Evolutionary conservation across 92 coral and sea anemone genomes (phyloP).

Genomic region (Palythoa heliodiscus): DNA sequence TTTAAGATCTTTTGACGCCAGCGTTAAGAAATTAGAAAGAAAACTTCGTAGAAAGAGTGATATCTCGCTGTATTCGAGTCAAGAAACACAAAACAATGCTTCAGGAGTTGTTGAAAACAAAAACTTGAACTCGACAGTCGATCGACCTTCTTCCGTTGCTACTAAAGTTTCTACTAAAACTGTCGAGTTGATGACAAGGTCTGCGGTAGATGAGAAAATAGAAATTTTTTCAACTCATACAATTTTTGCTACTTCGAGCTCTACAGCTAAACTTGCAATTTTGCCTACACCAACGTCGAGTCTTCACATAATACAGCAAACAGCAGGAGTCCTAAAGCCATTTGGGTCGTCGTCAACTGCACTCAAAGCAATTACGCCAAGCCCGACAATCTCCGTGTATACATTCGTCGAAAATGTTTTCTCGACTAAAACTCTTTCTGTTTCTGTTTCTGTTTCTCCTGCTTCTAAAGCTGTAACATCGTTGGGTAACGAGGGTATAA

Average conservation of each 20-base stretch:
- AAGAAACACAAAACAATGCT: not conserved
- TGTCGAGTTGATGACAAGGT: not conserved
- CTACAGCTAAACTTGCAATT: slow-evolving; percentile 1
- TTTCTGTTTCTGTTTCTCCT: not conserved
- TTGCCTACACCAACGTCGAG: slow-evolving; percentile 10
- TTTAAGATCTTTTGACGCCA: slow-evolving; percentile 12
- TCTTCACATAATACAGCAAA: not conserved
- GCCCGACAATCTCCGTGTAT: not conserved
- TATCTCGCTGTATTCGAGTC: not conserved
- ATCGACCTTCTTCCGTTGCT: not conserved
- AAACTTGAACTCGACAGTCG: not conserved
- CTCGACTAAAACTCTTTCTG: slow-evolving; percentile 5
- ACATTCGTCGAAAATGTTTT: not conserved
- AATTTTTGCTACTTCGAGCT: not conserved
- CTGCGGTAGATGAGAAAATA: not conserved
- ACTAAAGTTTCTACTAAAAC: not conserved
- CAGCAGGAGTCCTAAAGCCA: slow-evolving; percentile 4
- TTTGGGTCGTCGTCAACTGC: not conserved
- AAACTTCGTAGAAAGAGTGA: not conserved
- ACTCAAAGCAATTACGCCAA: slow-evolving; percentile 5
- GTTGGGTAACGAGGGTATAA: not conserved
- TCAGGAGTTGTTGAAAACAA: slow-evolving; percentile 3
- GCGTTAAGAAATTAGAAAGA: slow-evolving; percentile 14
- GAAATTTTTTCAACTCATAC: not conserved
- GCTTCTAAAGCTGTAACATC: not conserved